Evolutionary conservation across 2,113 vertebrate genomes (phyloP), one percentile per base, ranked within the genome.

Genomic region (Heterocephalus glaber): DNA sequence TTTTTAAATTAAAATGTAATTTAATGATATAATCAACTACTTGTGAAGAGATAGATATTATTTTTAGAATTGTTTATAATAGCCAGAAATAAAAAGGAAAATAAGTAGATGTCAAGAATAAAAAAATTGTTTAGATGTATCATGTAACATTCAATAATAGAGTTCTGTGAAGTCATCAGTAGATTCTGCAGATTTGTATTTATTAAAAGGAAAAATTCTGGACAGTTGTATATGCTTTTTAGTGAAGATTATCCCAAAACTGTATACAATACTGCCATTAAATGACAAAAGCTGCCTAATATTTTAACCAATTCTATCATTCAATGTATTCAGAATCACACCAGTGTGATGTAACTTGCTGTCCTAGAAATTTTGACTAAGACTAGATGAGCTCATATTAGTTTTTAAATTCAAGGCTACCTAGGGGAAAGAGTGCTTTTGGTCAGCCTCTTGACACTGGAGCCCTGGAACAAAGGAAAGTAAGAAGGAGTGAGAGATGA

Each of bases 401-500:
- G 6, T 47, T 95, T 87, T 77, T 24, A 88, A 22, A 52, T n/a
- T 33, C 28, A 47, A 54, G 26, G 33, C n/a, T 70, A 49, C 16
- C 4, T 17, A 2, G 1, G 0, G 9, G 7, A 7, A 52, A 20
- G 74, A 44, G 44, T 1, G 0, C 28, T 74, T 19, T n/a, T 19
- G 6, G 4, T 2, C 24, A 61, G 24, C 3, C 14, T 58, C 2
- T 33, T 83, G 58, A 44, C 20, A 24, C 26, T n/a, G n/a, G n/a
- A n/a, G 3, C 4, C 9, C 22, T 35, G 17, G 17, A 16, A 30
- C 14, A 66, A 44, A 30, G 11, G 16, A 82, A 19, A 24, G 1
- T 30, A 0, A 11, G 7, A 1, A 54, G 10, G 20, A 20, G 11
- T 17, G 2, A 68, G 33, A 83, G 52, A 8, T 7, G 49, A 56